Base-by-base conservation (phyloP, 2,888 invertebrate species). In the Mesopsocus fuscifrons region DNA sequence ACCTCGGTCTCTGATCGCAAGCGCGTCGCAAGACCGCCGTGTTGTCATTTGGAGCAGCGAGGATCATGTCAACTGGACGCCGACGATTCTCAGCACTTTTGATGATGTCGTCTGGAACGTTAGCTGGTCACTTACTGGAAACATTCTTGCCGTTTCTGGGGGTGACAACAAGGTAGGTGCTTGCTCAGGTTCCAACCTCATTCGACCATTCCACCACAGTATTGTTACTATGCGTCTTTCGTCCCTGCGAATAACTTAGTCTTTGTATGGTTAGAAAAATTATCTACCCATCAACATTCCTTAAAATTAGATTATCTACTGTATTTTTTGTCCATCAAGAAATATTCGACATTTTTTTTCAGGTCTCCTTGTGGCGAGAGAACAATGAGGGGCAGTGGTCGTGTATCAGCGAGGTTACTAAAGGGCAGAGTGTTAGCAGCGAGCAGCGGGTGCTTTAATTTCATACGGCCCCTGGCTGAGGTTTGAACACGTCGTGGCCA, bases 41-140 rank as follows among this genome's bases (percentile, higher is more conserved):
- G 83, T 85, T 0, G 77, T 85, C n/a, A 76, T 87, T 45, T 85
- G 84, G 83, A 75, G 74, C 11, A 84, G 83, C 49, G 77, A 79
- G 46, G 83, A 85, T 68, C 77, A 79, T 54, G 64, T 74, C 1
- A 79, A 75, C 43, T 98, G 95, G 95, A 77, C 76, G 38, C 78
- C 89, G 2, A 80, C 75, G 43, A 75, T 87, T 22, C 65, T 98
- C 34, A 80, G 92, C 58, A 84, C 85, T 35, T 95, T 97, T 60
- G 91, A 94, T 57, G 95, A 97, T 69, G 95, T 95, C 17, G 87
- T 97, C 8, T 98, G 97, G 95, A 95, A 94, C 59, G 87, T 97
- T 2, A 94, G 92, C 57, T 99, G 98, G 97, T 95, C 95, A 0
- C 68, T 94, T 22, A 95, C 94, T 47, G 97, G 97, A 4, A 92